A percentile compares a stretch with the other conserved stretches of the same genome.
These are phyloP conservation scores for Grammomys dolichurus DNA, from an alignment of 2,113 vertebrate genomes.

Conservation along the genomic window DNA sequence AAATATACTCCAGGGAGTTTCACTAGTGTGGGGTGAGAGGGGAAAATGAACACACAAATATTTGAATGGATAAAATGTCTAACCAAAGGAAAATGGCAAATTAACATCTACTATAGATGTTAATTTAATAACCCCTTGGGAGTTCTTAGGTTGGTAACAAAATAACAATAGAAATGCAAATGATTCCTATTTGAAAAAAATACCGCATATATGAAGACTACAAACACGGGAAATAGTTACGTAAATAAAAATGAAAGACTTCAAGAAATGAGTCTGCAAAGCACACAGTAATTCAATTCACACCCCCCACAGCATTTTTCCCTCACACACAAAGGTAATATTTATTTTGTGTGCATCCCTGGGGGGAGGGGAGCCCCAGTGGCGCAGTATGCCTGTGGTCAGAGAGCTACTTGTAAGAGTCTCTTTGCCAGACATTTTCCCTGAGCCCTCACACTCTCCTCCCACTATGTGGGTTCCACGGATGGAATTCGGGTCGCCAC, in stretches of 20 bases:
- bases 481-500: not conserved
- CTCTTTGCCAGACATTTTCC: not conserved
- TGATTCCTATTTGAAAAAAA: constrained; percentile 19
- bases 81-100: constrained; percentile 30
- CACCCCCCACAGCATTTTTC: not conserved
- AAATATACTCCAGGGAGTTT: not conserved
- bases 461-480: not conserved
- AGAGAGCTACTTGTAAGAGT: too few species aligned
- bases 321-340: not conserved
- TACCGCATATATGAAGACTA: not conserved
- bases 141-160: constrained; percentile 38
- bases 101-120: not conserved
- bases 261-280: not conserved
- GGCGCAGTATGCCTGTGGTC: not conserved
- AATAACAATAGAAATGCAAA: not conserved
- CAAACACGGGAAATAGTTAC: not conserved
- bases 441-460: too few species aligned
- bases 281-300: not conserved
- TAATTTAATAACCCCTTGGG: not conserved
- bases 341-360: not conserved
- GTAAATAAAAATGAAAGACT: not conserved
- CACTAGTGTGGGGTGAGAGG: too few species aligned
- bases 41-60: not conserved
- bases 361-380: not conserved
- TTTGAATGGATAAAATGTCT: not conserved